Evolutionary conservation across 2,888 invertebrate species (phyloP), one percentile per base, ranked within the genome.

Genomic region (Plagiodera versicolora): DNA sequence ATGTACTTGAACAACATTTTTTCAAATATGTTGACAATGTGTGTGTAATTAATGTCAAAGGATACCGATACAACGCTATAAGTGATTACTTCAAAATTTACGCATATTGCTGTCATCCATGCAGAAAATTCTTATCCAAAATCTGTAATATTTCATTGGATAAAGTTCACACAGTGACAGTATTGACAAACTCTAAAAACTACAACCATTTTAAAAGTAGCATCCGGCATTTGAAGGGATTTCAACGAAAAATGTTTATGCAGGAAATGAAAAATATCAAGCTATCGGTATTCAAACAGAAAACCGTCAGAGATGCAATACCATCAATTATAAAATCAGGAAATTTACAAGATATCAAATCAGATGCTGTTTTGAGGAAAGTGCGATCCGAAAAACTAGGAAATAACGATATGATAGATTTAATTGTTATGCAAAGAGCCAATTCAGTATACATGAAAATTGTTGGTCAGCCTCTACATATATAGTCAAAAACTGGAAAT

Each of bases 371-470:
- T n/a, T n/a, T n/a, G n/a, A n/a, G n/a, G n/a, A n/a, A n/a, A n/a
- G n/a, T n/a, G n/a, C n/a, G n/a, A 18, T 45, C 53, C 11, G 58
- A 53, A 49, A 58, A 58, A 47, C 39, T 58, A 14, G 58, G 52
- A 2, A 24, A 47, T 14, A 58, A 53, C 17, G 58, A 58, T 24
- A 1, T 58, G 14, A 46, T 52, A 19, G 58, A 52, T 47, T 46
- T 52, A 28, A 52, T 28, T 45, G 20, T 58, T 1, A 58, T 52
- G 52, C 58, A 58, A 46, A 44, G 52, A 8, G 17, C 17, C n/a
- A 58, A 58, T 47, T 3, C 39, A 14, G 46, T 47, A 4, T 58
- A 52, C 24, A 58, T 51, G 6, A 56, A 49, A 28, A 17, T 49
- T 28, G 56, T 56, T 6, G 56, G 56, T 3, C 47, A 56, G 18